phyloP scores from a whole-genome alignment of 2,113 vertebrate genomes.

The Sakesphorus luctuosus region DNA sequence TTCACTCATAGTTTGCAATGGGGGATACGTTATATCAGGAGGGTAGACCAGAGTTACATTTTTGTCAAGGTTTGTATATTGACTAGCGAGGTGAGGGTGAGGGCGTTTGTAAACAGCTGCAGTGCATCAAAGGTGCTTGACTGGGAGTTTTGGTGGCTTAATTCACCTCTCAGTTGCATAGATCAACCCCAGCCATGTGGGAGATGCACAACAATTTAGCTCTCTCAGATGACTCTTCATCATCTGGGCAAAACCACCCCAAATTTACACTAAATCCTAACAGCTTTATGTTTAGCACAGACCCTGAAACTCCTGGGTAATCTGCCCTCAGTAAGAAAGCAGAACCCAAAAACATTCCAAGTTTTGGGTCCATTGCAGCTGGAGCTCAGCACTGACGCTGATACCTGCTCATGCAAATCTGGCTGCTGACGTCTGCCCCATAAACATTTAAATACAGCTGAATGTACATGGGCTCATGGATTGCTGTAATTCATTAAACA shows the following conservation, averaged over 20 bases:
- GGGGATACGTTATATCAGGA: not conserved
- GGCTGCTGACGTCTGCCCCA: slow-evolving; percentile 7
- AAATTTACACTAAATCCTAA: not conserved
- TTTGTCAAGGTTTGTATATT: not conserved
- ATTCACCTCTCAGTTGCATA: not conserved
- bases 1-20: accelerated
- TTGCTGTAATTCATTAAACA: slow-evolving; percentile 71
- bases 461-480: not conserved
- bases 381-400: slow-evolving; percentile 24
- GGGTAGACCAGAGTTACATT: not conserved
- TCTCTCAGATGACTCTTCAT: not conserved
- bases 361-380: not conserved
- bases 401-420: slow-evolving; percentile 49
- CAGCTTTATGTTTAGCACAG: not conserved
- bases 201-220: not conserved
- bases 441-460: slow-evolving; percentile 28
- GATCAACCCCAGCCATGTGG: not conserved
- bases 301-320: not conserved
- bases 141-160: not conserved
- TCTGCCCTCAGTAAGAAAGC: not conserved
- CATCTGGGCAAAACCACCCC: not conserved
- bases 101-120: not conserved
- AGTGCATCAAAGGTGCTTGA: not conserved
- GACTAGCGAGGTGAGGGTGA: not conserved
- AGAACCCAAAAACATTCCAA: not conserved